Conservation (phyloP, 2,797 vertebrate species). For the Morus bassanus region DNA sequence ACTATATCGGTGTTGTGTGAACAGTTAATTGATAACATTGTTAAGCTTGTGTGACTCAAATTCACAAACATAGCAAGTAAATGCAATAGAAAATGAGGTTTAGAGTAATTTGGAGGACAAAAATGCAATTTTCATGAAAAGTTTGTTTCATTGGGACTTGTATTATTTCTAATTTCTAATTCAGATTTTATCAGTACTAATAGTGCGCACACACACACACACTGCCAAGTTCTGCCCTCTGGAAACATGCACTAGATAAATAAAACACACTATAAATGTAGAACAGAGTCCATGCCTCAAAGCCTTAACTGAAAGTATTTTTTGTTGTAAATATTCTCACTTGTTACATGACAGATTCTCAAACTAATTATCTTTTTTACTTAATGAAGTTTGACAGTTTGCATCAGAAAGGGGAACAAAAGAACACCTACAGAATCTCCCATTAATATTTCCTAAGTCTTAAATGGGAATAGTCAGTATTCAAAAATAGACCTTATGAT, state of each 20-base stretch:
- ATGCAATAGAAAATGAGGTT: background rate
- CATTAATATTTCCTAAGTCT: background rate
- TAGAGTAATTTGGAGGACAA: background rate
- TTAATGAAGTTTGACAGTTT: slow-evolving; percentile 29
- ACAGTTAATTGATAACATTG: background rate
- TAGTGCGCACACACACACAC: background rate
- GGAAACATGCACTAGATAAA: background rate
- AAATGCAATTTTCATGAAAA: background rate
- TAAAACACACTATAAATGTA: background rate
- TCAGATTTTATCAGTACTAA: background rate
- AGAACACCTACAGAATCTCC: background rate
- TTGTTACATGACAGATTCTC: background rate
- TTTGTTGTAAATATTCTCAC: background rate
- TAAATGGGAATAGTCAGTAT: background rate
- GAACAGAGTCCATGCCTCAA: background rate
- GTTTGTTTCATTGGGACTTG: background rate
- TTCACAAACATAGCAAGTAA: background rate
- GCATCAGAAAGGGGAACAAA: background rate
- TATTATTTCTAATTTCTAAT: background rate
- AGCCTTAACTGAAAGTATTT: background rate
- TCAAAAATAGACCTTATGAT: background rate
- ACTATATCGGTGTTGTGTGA: background rate
- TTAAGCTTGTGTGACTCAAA: background rate
- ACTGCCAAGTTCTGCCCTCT: background rate
- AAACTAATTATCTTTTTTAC: background rate